These are phyloP conservation scores for Centropyge bicolor DNA, from an alignment of 2,797 vertebrate genomes.

Conservation along the genomic window DNA sequence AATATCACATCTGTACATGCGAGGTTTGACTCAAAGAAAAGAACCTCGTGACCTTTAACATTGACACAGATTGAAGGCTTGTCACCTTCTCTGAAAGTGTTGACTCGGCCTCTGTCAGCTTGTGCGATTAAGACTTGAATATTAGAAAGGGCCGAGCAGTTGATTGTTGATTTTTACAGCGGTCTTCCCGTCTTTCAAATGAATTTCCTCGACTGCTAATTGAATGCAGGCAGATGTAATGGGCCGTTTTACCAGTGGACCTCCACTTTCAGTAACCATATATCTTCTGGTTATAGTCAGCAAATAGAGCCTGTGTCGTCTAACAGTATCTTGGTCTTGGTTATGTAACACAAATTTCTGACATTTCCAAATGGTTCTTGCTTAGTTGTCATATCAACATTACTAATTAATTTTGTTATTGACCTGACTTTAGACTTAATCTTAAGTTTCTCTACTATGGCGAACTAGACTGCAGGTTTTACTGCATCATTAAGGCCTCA, in stretches of 20 bases:
- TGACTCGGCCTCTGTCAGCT: neutral
- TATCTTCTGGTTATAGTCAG: neutral
- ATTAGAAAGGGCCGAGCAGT: neutral
- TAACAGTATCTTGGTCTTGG: neutral
- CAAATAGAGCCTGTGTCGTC: neutral
- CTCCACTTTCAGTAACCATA: neutral
- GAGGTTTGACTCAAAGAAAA: neutral
- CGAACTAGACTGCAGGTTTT: neutral
- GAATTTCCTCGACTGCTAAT: neutral
- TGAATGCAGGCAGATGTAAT: neutral
- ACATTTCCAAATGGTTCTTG: neutral
- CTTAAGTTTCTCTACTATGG: neutral
- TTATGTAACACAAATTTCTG: neutral
- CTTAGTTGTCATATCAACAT: neutral
- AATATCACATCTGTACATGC: neutral
- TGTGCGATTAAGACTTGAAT: neutral
- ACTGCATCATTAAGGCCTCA: neutral
- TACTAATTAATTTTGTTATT: neutral
- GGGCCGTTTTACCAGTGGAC: neutral
- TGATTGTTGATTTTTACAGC: neutral
- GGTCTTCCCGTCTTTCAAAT: constrained; percentile 7
- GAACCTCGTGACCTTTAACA: neutral
- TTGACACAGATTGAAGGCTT: neutral
- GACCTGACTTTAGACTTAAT: neutral
- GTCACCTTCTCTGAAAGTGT: constrained; percentile 3